Percentiles rank a stretch among this genome's conserved stretches.
These are phyloP conservation scores for Corynorhinus townsendii DNA, from an alignment of 2,113 vertebrate genomes.

Conservation along the genomic window DNA sequence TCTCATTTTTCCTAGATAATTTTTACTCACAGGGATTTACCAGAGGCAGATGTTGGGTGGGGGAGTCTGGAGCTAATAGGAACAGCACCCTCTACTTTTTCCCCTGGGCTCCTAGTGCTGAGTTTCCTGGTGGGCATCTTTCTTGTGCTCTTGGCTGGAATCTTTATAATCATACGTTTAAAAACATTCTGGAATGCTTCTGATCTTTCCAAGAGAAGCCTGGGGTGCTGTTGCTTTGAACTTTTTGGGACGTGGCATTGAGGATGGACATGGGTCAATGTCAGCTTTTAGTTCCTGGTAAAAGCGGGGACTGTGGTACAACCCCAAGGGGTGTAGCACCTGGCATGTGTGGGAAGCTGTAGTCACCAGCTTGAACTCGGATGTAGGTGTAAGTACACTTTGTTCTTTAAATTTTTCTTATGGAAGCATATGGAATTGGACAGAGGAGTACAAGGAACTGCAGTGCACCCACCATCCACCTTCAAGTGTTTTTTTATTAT, in stretches of 20 bases:
- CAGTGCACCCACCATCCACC: too few species aligned
- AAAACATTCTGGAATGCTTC: not conserved
- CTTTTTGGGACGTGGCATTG: rapidly evolving
- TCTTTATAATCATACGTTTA: not conserved
- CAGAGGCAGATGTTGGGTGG: not conserved
- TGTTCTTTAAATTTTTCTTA: not conserved
- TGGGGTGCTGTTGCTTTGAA: not conserved
- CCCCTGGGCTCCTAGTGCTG: not conserved
- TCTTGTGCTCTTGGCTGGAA: not conserved
- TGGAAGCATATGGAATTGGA: not conserved
- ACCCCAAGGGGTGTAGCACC: not conserved
- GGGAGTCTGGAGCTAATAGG: not conserved
- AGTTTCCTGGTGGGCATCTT: not conserved
- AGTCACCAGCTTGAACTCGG: not conserved
- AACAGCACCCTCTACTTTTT: not conserved
- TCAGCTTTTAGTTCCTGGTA: not conserved
- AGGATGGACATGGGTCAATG: not conserved
- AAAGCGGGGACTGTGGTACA: not conserved
- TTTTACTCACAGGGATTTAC: not conserved
- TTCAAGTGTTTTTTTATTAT: not conserved
- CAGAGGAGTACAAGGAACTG: not conserved
- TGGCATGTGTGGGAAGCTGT: not conserved
- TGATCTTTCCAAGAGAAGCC: not conserved
- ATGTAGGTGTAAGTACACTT: not conserved
- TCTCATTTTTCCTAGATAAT: not conserved